These are phyloP conservation scores for Dipodomys merriami DNA, from an alignment of 2,113 vertebrate species.

Conservation along the genomic window DNA sequence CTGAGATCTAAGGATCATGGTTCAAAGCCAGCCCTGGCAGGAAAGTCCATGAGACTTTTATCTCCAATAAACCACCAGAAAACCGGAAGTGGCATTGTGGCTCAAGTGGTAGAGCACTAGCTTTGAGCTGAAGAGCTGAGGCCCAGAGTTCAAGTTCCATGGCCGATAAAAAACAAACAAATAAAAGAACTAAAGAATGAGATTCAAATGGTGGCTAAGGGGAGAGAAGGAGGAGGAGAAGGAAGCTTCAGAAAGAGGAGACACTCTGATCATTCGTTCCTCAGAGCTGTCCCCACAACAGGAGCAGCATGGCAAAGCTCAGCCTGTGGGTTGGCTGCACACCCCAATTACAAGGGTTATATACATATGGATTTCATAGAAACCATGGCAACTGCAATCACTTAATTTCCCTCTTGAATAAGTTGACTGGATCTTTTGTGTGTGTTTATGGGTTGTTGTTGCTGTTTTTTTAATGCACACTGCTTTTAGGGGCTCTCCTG, in stretches of 20 bases:
- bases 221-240: neutral
- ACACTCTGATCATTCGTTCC: neutral
- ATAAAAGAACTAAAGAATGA: neutral
- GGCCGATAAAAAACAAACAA: too few species aligned
- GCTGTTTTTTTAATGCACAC: neutral
- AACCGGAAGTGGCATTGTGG: too few species aligned
- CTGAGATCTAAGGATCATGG: too few species aligned
- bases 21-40: too few species aligned
- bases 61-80: too few species aligned
- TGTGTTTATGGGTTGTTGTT: too few species aligned
- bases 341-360: conserved; percentile 49
- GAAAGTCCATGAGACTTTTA: too few species aligned
- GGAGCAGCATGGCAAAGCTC: conserved; percentile 4
- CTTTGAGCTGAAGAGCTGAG: too few species aligned
- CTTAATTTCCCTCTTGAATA: conserved; percentile 57
- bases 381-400: conserved; percentile 46
- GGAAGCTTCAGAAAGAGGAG: neutral
- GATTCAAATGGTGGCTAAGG: neutral
- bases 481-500: conserved; percentile 24
- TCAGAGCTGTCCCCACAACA: neutral
- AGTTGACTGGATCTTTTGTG: conserved; percentile 40
- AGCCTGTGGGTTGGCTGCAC: neutral
- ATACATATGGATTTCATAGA: conserved; percentile 68
- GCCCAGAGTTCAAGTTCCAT: too few species aligned
- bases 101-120: too few species aligned